A percentile compares a stretch with the other conserved stretches of the same genome.
These are phyloP conservation scores for Amblyornis subalaris DNA, from an alignment of 2,113 vertebrate species.

Conservation along the genomic window DNA sequence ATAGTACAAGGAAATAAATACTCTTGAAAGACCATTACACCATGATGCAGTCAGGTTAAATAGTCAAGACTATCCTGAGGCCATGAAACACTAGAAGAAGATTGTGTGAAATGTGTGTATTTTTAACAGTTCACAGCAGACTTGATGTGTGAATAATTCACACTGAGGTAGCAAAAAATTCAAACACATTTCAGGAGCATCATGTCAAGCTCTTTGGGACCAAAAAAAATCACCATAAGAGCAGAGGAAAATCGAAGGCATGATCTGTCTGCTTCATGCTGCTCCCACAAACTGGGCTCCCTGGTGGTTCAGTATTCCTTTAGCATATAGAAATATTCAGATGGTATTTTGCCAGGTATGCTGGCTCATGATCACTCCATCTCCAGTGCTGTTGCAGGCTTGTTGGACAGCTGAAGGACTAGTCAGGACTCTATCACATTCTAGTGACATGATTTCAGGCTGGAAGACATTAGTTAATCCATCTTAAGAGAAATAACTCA, in stretches of 20 bases:
- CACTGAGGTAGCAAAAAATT: background rate
- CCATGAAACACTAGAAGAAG: background rate
- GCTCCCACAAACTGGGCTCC: background rate
- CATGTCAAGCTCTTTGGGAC: background rate
- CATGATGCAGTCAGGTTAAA: slow-evolving; percentile 10
- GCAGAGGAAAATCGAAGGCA: background rate
- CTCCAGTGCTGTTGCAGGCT: background rate
- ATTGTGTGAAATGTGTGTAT: background rate
- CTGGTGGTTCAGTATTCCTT: background rate
- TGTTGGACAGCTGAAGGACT: background rate
- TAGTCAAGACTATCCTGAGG: slow-evolving; percentile 12
- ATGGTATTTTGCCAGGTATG: background rate
- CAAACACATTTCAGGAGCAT: background rate
- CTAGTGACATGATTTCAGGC: background rate
- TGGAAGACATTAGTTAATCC: background rate
- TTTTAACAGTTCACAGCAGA: slow-evolving; percentile 29
- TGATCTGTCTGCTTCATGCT: background rate
- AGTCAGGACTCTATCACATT: background rate
- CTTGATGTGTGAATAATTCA: background rate
- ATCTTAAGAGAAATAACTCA: background rate
- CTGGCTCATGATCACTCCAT: background rate
- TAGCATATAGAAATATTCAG: background rate
- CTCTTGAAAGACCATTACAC: background rate
- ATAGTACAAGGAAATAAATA: background rate
- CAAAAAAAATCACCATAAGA: background rate